A percentile compares a stretch with the other conserved stretches of the same genome.
Conservation (phyloP, 1,140 invertebrate species). For the Odontomachus brunneus region DNA sequence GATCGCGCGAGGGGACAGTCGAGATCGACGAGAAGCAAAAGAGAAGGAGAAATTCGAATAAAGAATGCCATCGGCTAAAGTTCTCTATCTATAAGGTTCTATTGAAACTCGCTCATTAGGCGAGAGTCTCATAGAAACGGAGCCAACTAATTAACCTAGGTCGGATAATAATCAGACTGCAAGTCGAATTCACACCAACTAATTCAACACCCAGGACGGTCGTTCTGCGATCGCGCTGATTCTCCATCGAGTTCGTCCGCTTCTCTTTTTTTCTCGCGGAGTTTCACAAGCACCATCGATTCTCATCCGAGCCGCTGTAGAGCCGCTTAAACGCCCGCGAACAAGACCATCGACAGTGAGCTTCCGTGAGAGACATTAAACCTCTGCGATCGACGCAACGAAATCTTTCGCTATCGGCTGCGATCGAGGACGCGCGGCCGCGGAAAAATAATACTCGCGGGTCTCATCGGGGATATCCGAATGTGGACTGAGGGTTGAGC, state of each 20-base stretch:
- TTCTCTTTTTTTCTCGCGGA: constrained; percentile 8
- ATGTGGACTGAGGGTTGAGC: constrained; percentile 20
- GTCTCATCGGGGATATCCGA: constrained; percentile 9
- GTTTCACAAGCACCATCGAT: constrained; percentile 14
- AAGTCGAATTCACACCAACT: constrained; percentile 16
- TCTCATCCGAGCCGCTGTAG: not conserved
- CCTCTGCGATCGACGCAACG: not conserved
- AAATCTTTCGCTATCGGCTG: not conserved
- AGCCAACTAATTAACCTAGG: constrained; percentile 7
- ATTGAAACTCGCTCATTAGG: not conserved
- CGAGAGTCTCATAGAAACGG: constrained; percentile 6
- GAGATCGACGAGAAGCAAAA: constrained; percentile 10
- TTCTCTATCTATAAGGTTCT: not conserved
- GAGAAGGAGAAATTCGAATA: not conserved
- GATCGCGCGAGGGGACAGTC: constrained; percentile 13
- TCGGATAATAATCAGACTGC: constrained; percentile 4
- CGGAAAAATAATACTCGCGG: constrained; percentile 6
- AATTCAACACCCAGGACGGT: not conserved
- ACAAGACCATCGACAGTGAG: constrained; percentile 8
- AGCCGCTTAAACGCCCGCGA: constrained; percentile 19
- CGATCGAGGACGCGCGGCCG: not conserved
- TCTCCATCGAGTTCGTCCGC: constrained; percentile 14
- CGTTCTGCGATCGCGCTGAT: constrained; percentile 12
- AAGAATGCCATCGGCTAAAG: not conserved
- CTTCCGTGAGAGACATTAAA: constrained; percentile 4